Percentiles rank a stretch among this genome's conserved stretches.
Evolutionary conservation across 2,888 invertebrate species (phyloP).

Genomic region (Eutolmus rufibarbis): DNA sequence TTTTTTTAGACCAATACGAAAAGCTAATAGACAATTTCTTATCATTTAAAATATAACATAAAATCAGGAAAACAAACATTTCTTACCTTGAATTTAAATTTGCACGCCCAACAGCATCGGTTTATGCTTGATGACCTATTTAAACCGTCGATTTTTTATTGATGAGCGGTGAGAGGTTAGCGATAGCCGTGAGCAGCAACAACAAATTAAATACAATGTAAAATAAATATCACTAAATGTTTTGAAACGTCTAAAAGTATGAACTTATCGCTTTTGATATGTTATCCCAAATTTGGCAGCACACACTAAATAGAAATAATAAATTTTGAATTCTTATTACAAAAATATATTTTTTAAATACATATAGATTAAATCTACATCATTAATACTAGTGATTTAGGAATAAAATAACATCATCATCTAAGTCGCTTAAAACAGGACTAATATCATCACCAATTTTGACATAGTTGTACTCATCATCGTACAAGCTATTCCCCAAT

Average conservation of each 20-base stretch:
- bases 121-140: neutral
- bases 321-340: neutral
- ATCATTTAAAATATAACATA: neutral
- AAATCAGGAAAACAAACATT: neutral
- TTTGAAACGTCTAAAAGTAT: neutral
- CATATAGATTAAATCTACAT: neutral
- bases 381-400: neutral
- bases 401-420: constrained; percentile 2
- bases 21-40: neutral
- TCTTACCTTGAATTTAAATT: neutral
- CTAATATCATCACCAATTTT: neutral
- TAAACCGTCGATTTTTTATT: neutral
- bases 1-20: neutral
- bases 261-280: neutral
- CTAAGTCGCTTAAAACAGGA: neutral
- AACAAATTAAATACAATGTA: neutral
- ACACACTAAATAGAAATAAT: neutral
- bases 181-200: neutral
- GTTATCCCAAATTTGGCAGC: neutral
- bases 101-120: neutral
- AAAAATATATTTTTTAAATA: neutral
- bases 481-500: constrained; percentile 53
- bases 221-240: neutral
- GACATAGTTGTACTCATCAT: constrained; percentile 28
- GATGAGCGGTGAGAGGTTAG: neutral